Evolutionary conservation across 2,888 invertebrate genomes (phyloP).

Genomic region (Torymus auratus): DNA sequence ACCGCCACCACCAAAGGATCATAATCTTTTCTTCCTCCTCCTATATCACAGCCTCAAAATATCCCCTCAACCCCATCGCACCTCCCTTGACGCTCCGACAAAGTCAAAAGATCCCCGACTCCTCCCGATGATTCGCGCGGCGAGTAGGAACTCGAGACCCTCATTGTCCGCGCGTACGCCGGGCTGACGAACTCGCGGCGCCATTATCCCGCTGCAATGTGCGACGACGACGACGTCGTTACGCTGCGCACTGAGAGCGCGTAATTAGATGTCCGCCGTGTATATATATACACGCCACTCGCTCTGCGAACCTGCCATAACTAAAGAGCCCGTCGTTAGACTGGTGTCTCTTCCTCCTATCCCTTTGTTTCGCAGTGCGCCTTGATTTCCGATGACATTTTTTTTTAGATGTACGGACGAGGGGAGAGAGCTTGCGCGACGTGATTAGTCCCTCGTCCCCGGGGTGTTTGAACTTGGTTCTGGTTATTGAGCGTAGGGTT

Average conservation of each 20-base stretch:
- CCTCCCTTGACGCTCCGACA: no score
- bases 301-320: conserved; percentile 17
- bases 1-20: no score
- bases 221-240: neutral
- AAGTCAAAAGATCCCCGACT: no score
- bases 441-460: no score
- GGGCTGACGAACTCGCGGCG: neutral
- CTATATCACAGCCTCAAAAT: no score
- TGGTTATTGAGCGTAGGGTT: no score
- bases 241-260: neutral
- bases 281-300: neutral
- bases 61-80: no score
- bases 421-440: no score
- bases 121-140: neutral
- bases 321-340: conserved; percentile 29
- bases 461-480: no score
- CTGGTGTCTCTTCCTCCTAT: neutral
- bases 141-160: neutral
- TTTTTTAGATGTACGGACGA: neutral
- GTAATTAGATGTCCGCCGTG: conserved; percentile 3
- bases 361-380: neutral
- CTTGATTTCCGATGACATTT: neutral
- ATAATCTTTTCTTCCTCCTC: no score
- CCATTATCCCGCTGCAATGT: neutral
- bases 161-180: neutral